These are phyloP conservation scores for Amblyornis subalaris DNA, from an alignment of 2,113 vertebrate genomes.

Conservation along the genomic window DNA sequence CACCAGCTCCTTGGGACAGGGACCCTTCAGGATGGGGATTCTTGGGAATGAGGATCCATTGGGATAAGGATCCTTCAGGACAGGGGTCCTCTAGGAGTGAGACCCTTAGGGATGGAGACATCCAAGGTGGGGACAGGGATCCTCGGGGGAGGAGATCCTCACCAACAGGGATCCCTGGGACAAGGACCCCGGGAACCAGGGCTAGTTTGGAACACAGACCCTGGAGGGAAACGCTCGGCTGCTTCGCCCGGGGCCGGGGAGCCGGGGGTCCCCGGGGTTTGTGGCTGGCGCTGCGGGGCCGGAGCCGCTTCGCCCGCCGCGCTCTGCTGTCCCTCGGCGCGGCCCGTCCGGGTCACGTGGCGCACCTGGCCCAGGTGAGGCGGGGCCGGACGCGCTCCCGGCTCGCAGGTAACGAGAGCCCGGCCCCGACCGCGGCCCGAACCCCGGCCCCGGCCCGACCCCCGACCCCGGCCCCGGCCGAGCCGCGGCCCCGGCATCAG, in stretches of 20 bases:
- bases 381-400: constrained; percentile 54
- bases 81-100: accelerated
- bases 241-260: neutral
- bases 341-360: constrained; percentile 69
- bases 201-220: neutral
- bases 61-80: neutral
- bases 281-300: neutral
- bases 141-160: accelerated
- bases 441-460: neutral
- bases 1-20: neutral
- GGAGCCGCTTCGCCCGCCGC: constrained; percentile 10
- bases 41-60: neutral
- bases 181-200: accelerated
- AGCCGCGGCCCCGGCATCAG: no score
- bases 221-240: accelerated
- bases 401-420: constrained; percentile 66
- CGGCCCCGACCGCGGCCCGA: neutral
- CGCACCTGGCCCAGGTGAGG: constrained; percentile 73
- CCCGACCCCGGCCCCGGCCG: no score
- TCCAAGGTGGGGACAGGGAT: neutral
- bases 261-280: neutral
- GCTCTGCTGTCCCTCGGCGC: constrained; percentile 63
- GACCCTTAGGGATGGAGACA: neutral
- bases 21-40: neutral
- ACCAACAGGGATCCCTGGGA: accelerated